Conservation (phyloP, 2,113 vertebrate genomes). For the Mus pahari region DNA sequence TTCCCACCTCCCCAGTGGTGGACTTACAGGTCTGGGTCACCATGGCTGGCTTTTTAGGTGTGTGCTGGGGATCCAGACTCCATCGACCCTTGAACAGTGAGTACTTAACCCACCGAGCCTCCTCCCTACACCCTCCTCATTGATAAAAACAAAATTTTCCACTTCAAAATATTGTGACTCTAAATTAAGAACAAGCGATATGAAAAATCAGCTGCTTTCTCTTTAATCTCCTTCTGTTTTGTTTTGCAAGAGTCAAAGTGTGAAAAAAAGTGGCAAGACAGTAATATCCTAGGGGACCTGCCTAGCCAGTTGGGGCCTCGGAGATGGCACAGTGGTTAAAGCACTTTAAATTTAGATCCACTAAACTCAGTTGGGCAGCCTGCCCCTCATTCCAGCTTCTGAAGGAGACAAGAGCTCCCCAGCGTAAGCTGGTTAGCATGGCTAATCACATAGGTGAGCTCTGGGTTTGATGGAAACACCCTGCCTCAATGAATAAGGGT, state of each 20-base stretch:
- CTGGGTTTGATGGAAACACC: not conserved
- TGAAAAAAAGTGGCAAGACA: not conserved
- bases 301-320: no score
- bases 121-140: not conserved
- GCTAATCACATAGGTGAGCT: not conserved
- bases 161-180: conserved; percentile 14
- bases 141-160: not conserved
- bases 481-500: not conserved
- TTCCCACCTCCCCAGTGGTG: no score
- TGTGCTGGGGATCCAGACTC: not conserved
- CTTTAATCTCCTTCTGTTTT: not conserved
- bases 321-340: not conserved
- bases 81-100: not conserved
- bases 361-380: no score
- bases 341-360: not conserved
- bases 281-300: not conserved
- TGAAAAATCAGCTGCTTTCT: not conserved
- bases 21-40: not conserved
- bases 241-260: conserved; percentile 21
- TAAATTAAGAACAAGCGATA: not conserved
- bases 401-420: not conserved
- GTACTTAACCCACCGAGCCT: not conserved
- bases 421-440: no score
- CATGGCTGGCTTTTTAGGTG: not conserved
- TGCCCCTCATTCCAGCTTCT: not conserved